Percentiles rank a stretch among this genome's conserved stretches.
These are phyloP conservation scores for Alentia gelatinosa DNA, from an alignment of 2,888 invertebrate genomes.

Conservation along the genomic window DNA sequence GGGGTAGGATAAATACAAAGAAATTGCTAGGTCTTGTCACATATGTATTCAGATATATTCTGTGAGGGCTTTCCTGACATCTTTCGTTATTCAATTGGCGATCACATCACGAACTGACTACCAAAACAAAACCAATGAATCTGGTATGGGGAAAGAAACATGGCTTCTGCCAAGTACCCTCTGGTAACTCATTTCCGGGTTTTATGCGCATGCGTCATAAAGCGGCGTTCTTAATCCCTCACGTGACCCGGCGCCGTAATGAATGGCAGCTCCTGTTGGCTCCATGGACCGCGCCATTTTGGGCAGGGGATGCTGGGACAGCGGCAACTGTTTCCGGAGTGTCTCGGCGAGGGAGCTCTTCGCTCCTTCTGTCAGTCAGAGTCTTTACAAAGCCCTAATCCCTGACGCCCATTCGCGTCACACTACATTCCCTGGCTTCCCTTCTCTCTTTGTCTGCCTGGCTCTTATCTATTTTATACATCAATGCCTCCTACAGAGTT, in stretches of 20 bases:
- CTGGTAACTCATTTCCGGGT: slow-evolving; percentile 50
- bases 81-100: too few relatives aligned
- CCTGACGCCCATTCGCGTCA: slow-evolving; percentile 36
- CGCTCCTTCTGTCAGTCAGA: not conserved
- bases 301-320: not conserved
- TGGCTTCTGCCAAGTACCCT: slow-evolving; percentile 20
- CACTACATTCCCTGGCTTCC: not conserved
- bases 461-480: slow-evolving; percentile 45
- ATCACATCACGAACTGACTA: too few relatives aligned
- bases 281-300: not conserved
- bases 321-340: slow-evolving; percentile 42
- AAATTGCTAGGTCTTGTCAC: too few relatives aligned
- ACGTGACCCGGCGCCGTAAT: slow-evolving; percentile 44
- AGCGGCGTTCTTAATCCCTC: slow-evolving; percentile 47
- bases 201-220: slow-evolving; percentile 52
- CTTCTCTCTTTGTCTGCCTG: not conserved
- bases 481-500: not conserved
- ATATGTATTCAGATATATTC: too few relatives aligned
- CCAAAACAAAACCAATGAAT: too few relatives aligned
- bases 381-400: slow-evolving; percentile 19
- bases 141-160: not conserved
- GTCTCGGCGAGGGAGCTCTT: not conserved
- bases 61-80: too few relatives aligned
- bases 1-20: too few relatives aligned
- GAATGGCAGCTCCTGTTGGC: not conserved